These are phyloP conservation scores for Trichopoda pennipes DNA, from an alignment of 2,888 invertebrate genomes.

Conservation along the genomic window DNA sequence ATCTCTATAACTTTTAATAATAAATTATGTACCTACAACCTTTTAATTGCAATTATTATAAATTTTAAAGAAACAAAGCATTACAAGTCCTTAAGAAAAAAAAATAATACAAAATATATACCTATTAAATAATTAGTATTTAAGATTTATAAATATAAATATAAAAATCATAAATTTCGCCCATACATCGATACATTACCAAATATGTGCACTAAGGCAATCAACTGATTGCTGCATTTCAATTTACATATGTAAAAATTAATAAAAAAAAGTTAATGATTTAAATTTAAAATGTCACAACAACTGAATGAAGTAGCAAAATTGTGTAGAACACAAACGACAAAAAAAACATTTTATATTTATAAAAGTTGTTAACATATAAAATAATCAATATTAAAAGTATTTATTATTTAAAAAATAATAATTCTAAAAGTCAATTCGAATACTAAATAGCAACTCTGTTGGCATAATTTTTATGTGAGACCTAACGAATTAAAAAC, in stretches of 20 bases:
- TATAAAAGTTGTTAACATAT: conserved; percentile 11
- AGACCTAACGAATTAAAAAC: not conserved
- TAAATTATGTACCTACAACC: conserved; percentile 47
- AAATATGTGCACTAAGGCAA: no score
- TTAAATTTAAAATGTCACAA: not conserved
- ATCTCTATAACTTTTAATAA: conserved; percentile 23
- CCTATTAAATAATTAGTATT: conserved; percentile 23
- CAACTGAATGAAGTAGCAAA: not conserved
- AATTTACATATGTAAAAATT: not conserved
- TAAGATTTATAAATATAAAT: conserved; percentile 8
- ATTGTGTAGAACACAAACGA: conserved; percentile 33
- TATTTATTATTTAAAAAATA: conserved; percentile 26
- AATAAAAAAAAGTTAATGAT: not conserved
- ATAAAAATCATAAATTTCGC: conserved; percentile 7
- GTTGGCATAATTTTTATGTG: not conserved
- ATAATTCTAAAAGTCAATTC: conserved; percentile 24
- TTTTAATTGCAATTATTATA: conserved; percentile 44
- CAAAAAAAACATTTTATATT: conserved; percentile 9
- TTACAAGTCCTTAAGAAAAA: not conserved
- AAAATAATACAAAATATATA: not conserved
- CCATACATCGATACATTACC: not conserved
- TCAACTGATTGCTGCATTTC: not conserved
- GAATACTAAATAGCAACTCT: not conserved
- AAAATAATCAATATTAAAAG: conserved; percentile 8
- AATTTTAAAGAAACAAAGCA: conserved; percentile 14